Conservation (phyloP, 2,113 vertebrate species). For the Clarias magur region DNA sequence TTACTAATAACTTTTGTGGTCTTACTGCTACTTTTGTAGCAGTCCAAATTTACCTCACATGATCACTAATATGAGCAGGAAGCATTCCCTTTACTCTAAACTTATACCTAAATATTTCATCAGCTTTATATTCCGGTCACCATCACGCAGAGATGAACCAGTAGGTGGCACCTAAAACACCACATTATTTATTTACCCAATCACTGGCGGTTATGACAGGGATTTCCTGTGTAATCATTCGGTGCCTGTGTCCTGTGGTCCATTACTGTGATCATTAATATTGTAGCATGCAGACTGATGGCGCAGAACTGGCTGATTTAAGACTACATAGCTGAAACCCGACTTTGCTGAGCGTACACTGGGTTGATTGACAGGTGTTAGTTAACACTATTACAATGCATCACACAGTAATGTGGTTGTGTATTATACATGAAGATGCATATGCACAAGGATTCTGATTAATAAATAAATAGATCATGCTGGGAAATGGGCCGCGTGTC, state of each 20-base stretch:
- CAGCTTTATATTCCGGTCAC: background rate
- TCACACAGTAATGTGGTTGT: constrained; percentile 31
- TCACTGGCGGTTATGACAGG: background rate
- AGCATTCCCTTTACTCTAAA: background rate
- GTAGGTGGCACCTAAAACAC: constrained; percentile 1
- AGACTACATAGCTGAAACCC: background rate
- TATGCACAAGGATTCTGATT: constrained; percentile 12
- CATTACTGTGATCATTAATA: constrained; percentile 44
- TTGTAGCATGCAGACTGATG: constrained; percentile 16
- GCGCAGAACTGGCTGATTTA: constrained; percentile 31
- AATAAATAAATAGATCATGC: constrained; percentile 22
- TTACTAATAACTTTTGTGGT: background rate
- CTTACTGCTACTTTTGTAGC: too few relatives aligned
- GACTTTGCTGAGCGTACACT: constrained; percentile 1
- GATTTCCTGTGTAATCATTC: constrained; percentile 28
- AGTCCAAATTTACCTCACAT: background rate
- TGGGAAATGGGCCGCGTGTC: background rate
- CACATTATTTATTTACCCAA: constrained; percentile 33
- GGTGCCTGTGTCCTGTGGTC: background rate
- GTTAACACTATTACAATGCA: constrained; percentile 20
- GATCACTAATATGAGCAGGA: background rate
- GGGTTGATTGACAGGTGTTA: constrained; percentile 42
- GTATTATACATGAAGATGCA: constrained; percentile 48
- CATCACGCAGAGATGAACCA: background rate
- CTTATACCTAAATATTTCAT: background rate